Evolutionary conservation across 2,113 vertebrate species (phyloP).

Genomic region (Pseudonaja textilis): DNA sequence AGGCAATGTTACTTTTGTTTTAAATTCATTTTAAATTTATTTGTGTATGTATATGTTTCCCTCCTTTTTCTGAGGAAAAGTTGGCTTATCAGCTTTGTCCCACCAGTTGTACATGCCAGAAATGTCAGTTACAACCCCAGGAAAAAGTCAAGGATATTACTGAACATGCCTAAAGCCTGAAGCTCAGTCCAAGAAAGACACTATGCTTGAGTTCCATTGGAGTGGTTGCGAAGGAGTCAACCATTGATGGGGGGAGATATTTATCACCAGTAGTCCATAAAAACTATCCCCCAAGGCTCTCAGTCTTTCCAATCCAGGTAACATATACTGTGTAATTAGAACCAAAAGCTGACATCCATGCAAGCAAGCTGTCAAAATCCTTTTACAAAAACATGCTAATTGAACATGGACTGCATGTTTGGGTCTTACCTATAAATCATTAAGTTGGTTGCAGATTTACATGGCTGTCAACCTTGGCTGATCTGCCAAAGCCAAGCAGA

Average conservation of each 20-base stretch:
- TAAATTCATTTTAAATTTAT: neutral
- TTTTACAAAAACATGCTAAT: conserved; percentile 51
- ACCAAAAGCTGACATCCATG: conserved; percentile 40
- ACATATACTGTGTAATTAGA: conserved; percentile 54
- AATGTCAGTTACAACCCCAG: conserved; percentile 67
- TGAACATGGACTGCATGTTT: conserved; percentile 53
- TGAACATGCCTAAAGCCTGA: conserved; percentile 63
- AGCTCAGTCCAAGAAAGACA: conserved; percentile 68
- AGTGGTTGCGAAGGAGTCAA: conserved; percentile 55
- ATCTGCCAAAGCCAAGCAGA: neutral
- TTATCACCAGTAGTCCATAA: conserved; percentile 50
- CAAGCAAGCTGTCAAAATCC: conserved; percentile 52
- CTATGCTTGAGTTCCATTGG: conserved; percentile 59
- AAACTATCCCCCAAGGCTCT: conserved; percentile 63
- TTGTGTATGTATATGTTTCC: neutral
- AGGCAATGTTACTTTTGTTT: neutral
- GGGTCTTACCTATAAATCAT: conserved; percentile 55
- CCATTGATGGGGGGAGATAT: conserved; percentile 46
- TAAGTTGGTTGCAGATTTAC: conserved; percentile 36
- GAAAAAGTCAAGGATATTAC: conserved; percentile 71
- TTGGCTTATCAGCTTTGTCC: conserved; percentile 67
- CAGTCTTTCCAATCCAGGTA: conserved; percentile 55
- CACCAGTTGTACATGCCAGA: conserved; percentile 66
- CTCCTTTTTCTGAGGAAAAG: conserved; percentile 49
- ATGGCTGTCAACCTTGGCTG: conserved; percentile 17